These are phyloP conservation scores for Menidia beryllina DNA, from an alignment of 2,113 vertebrate species.

Conservation along the genomic window DNA sequence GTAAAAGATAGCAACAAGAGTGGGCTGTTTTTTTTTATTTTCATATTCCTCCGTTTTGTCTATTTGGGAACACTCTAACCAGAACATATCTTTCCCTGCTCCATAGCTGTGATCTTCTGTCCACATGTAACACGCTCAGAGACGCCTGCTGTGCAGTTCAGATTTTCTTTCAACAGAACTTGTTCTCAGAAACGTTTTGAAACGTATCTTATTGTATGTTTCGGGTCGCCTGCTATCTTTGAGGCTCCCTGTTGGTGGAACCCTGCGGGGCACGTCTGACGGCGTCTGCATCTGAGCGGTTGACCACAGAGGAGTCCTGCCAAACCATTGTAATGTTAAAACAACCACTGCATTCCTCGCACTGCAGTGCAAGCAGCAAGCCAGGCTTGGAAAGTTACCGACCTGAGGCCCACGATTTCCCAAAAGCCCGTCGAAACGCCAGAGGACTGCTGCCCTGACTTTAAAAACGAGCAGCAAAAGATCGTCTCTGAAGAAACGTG, in stretches of 20 bases:
- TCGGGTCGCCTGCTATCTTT: constrained; percentile 33
- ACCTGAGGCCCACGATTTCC: constrained; percentile 53
- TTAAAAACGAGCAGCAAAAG: constrained; percentile 34
- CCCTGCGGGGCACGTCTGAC: constrained; percentile 62
- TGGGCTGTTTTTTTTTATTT: constrained; percentile 1
- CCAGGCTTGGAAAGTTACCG: constrained; percentile 68
- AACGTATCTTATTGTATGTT: constrained; percentile 33
- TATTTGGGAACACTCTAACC: neutral
- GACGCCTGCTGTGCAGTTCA: constrained; percentile 22
- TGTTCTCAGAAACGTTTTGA: constrained; percentile 29
- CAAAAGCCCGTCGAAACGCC: constrained; percentile 44
- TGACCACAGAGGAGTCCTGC: constrained; percentile 60
- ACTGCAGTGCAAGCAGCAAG: constrained; percentile 53
- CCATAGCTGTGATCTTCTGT: constrained; percentile 15
- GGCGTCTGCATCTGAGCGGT: constrained; percentile 57
- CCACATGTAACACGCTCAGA: neutral
- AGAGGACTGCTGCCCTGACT: constrained; percentile 20
- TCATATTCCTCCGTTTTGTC: constrained; percentile 13
- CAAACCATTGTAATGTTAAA: constrained; percentile 78
- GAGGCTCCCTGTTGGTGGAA: constrained; percentile 38
- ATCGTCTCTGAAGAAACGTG: constrained; percentile 28
- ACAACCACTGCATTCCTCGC: constrained; percentile 76
- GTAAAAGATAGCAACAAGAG: no score
- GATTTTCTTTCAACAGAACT: constrained; percentile 24
- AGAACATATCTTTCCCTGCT: neutral